Conservation (phyloP, 2,888 invertebrate genomes). For the Heliconius ismenius region DNA sequence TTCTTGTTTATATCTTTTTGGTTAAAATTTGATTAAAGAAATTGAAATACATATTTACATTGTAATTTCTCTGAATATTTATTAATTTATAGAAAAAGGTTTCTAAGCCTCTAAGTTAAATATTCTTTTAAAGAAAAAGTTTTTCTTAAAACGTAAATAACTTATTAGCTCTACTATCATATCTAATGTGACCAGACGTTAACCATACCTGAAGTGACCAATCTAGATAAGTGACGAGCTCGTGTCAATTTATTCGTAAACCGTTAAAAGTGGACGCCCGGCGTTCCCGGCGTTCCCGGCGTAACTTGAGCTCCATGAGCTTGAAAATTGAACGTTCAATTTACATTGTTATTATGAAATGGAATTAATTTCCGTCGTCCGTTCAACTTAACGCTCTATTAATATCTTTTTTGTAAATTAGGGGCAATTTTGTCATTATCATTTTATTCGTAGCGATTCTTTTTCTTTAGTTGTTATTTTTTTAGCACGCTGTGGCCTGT, state of each 20-base stretch:
- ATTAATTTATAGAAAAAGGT: not conserved
- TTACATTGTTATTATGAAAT: conserved; percentile 8
- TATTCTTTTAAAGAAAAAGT: not conserved
- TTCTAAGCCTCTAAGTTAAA: not conserved
- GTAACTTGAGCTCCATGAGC: conserved; percentile 14
- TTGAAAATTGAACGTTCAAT: not conserved
- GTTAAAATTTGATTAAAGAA: not conserved
- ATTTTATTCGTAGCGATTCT: not conserved
- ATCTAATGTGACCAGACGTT: not conserved
- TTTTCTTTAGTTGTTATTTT: not conserved
- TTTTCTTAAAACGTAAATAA: not conserved
- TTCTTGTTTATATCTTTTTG: not conserved
- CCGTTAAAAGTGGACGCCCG: not conserved
- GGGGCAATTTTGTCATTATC: not conserved
- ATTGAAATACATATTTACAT: not conserved
- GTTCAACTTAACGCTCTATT: conserved; percentile 2
- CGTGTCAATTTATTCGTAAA: conserved; percentile 5
- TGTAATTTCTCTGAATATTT: not conserved
- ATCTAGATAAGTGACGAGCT: not conserved
- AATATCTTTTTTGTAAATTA: conserved; percentile 3
- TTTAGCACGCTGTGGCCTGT: not conserved
- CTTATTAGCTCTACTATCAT: not conserved
- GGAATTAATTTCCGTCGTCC: conserved; percentile 5
- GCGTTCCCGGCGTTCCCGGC: too few species aligned
- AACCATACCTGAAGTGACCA: not conserved